A percentile compares a stretch with the other conserved stretches of the same genome.
Conservation (phyloP, 2,888 invertebrate species). For the Dromius quadrimaculatus region DNA sequence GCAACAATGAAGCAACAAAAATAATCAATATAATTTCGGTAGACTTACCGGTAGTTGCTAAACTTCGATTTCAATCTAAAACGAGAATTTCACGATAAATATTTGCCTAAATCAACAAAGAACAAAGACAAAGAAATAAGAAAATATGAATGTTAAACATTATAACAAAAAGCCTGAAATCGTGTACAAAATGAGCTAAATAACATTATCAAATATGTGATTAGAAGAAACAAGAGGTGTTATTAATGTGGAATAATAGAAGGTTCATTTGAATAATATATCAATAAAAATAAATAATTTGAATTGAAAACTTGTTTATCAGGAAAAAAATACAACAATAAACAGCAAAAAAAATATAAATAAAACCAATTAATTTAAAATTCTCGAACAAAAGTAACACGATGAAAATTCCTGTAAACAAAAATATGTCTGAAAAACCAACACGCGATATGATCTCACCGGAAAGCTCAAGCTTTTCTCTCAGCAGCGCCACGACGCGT, state of each 20-base stretch:
- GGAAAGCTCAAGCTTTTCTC: background rate
- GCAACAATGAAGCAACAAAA: conserved; percentile 16
- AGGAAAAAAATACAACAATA: background rate
- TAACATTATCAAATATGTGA: no score
- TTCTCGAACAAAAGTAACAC: background rate
- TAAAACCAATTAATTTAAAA: background rate
- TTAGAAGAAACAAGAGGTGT: background rate
- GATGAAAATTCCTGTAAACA: conserved; percentile 13
- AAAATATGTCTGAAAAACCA: conserved; percentile 11
- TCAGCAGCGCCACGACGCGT: conserved; percentile 10
- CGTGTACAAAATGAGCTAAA: no score
- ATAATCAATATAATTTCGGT: conserved; percentile 22
- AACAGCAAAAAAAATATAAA: background rate
- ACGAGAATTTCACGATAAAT: conserved; percentile 6
- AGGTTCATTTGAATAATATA: background rate
- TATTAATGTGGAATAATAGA: background rate
- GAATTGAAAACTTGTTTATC: background rate
- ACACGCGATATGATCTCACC: conserved; percentile 26
- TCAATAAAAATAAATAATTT: background rate
- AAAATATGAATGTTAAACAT: no score
- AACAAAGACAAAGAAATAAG: background rate
- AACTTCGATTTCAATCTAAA: conserved; percentile 2
- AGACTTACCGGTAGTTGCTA: conserved; percentile 16
- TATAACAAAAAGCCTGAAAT: no score
- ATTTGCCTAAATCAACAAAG: conserved; percentile 3